Percentiles rank a stretch among this genome's conserved stretches.
Evolutionary conservation across 2,888 invertebrate genomes (phyloP).

Genomic region (Hyppa rectilinea): DNA sequence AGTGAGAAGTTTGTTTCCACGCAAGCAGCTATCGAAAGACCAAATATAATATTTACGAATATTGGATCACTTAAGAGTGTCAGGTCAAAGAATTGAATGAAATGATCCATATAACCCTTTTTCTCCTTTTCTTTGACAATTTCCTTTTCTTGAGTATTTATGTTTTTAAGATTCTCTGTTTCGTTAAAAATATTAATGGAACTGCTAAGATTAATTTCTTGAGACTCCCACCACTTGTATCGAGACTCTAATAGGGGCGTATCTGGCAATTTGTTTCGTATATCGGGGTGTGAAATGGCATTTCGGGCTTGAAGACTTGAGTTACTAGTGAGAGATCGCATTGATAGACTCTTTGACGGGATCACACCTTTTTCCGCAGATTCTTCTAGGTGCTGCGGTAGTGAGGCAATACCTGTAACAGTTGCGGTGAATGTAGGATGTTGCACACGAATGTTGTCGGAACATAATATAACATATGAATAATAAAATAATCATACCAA

Average conservation of each 20-base stretch:
- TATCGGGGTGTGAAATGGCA: conserved; percentile 85
- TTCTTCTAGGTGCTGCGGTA: conserved; percentile 71
- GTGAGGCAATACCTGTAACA: conserved; percentile 75
- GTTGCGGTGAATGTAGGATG: background rate
- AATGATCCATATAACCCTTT: conserved; percentile 71
- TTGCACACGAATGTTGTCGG: background rate
- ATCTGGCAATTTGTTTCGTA: conserved; percentile 77
- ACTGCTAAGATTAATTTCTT: conserved; percentile 91
- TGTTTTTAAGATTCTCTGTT: conserved; percentile 70
- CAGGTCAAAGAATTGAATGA: conserved; percentile 92
- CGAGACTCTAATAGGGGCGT: conserved; percentile 75
- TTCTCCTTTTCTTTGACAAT: conserved; percentile 64
- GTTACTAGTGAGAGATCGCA: conserved; percentile 80
- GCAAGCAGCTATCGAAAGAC: conserved; percentile 92
- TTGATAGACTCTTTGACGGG: conserved; percentile 81
- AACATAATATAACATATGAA: conserved; percentile 10
- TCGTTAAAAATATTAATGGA: conserved; percentile 91
- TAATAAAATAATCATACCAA: conserved; percentile 66
- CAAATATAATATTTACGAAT: conserved; percentile 92
- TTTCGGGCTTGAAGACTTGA: conserved; percentile 80
- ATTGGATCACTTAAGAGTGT: conserved; percentile 92
- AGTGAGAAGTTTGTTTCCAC: conserved; percentile 93
- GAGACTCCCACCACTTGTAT: conserved; percentile 91
- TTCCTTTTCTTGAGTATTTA: conserved; percentile 68
- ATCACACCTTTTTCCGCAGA: conserved; percentile 73